Percentiles rank a stretch among this genome's conserved stretches.
phyloP scores from a whole-genome alignment of 2,888 invertebrate species.

The Mesodorylaimus sp. region DNA sequence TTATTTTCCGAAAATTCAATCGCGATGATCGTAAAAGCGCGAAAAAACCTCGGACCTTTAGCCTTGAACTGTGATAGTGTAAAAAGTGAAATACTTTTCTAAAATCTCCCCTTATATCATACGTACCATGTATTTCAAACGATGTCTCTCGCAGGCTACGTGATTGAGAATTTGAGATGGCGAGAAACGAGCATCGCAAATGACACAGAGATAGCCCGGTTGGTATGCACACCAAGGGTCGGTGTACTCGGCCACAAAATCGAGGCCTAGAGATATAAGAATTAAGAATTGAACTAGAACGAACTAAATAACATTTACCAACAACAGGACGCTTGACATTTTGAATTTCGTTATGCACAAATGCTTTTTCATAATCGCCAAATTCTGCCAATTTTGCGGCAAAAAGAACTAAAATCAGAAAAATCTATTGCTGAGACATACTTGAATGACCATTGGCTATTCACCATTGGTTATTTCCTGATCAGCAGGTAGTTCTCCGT shows the following conservation, averaged over 20 bases:
- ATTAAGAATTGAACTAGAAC: background rate
- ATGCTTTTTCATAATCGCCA: background rate
- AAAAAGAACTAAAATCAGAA: constrained; percentile 6
- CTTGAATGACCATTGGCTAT: no score
- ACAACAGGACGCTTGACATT: background rate
- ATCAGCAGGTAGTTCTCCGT: no score
- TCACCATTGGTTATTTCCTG: no score
- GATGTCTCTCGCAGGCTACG: constrained; percentile 5
- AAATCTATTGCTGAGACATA: no score
- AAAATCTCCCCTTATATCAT: background rate
- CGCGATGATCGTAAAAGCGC: no score
- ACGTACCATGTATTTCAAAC: constrained; percentile 10
- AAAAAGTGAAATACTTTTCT: background rate
- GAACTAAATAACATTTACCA: background rate
- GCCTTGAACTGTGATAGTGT: no score
- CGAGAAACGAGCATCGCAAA: constrained; percentile 10
- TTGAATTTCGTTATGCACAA: constrained; percentile 2
- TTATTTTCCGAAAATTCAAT: no score
- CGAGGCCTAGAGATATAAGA: constrained; percentile 4
- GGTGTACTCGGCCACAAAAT: constrained; percentile 11
- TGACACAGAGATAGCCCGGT: constrained; percentile 13
- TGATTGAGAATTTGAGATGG: constrained; percentile 10
- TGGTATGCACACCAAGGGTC: constrained; percentile 10
- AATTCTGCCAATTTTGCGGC: background rate
- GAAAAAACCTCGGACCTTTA: no score